These are phyloP conservation scores for Pangasius larnaudii DNA, from an alignment of 2,797 vertebrate species.

Conservation along the genomic window DNA sequence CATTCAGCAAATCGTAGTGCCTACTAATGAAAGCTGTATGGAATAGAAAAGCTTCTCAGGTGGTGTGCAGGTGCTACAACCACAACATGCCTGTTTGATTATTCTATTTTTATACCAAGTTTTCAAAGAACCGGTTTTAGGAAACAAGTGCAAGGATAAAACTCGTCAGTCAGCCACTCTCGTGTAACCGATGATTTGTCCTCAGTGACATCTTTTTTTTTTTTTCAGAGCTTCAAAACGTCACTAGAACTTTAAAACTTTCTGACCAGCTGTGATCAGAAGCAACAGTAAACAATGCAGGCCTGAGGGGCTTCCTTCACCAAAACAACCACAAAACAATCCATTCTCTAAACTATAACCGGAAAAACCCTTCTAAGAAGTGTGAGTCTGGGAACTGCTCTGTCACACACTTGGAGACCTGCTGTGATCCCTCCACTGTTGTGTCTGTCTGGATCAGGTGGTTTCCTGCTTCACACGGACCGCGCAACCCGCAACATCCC, in stretches of 20 bases:
- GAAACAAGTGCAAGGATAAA: conserved; percentile 22
- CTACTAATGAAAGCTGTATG: conserved; percentile 11
- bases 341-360: conserved; percentile 64
- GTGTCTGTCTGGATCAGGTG: conserved; percentile 59
- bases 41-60: conserved; percentile 9
- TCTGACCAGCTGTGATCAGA: conserved; percentile 53
- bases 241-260: conserved; percentile 29
- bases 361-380: conserved; percentile 68
- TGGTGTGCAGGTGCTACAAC: conserved; percentile 11
- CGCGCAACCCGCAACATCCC: conserved; percentile 42
- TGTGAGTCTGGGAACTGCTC: conserved; percentile 71
- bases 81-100: conserved; percentile 24
- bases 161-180: not conserved
- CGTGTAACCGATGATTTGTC: conserved; percentile 3
- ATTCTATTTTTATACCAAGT: conserved; percentile 12
- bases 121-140: not conserved
- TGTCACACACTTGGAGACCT: conserved; percentile 64
- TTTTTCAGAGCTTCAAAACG: not conserved
- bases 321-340: conserved; percentile 67
- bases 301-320: conserved; percentile 35
- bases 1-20: not conserved
- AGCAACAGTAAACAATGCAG: conserved; percentile 50
- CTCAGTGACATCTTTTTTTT: not conserved
- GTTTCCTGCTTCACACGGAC: conserved; percentile 73
- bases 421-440: conserved; percentile 68